These are phyloP conservation scores for Pseudopipra pipra DNA, from an alignment of 2,113 vertebrate genomes.

Conservation along the genomic window DNA sequence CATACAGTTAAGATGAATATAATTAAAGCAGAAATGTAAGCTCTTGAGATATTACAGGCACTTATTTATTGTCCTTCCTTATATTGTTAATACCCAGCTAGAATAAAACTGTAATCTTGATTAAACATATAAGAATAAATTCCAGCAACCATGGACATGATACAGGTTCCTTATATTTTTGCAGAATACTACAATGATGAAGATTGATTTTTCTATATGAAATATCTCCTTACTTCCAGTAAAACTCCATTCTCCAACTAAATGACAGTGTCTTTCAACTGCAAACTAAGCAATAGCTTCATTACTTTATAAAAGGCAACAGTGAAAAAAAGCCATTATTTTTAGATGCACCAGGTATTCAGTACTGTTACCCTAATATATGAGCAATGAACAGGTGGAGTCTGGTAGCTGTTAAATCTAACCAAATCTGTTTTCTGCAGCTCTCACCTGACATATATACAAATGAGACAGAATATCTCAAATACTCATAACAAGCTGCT, in stretches of 20 bases:
- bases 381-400: not conserved
- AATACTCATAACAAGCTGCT: not conserved
- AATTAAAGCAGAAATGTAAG: not conserved
- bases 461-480: not conserved
- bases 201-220: not conserved
- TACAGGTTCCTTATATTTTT: not conserved
- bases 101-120: not conserved
- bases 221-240: not conserved
- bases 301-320: not conserved
- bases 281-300: not conserved
- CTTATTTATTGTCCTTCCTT: not conserved
- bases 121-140: not conserved
- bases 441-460: not conserved
- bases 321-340: not conserved
- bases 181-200: not conserved
- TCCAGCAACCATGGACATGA: not conserved
- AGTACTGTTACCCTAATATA: not conserved
- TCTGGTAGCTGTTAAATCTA: not conserved
- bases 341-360: not conserved
- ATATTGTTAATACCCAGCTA: not conserved
- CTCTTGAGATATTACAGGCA: not conserved
- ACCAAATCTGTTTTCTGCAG: not conserved
- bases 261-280: not conserved
- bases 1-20: not conserved
- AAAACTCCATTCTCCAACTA: not conserved